Base-by-base conservation (phyloP, 2,797 vertebrate genomes). In the Scleropages formosus region DNA sequence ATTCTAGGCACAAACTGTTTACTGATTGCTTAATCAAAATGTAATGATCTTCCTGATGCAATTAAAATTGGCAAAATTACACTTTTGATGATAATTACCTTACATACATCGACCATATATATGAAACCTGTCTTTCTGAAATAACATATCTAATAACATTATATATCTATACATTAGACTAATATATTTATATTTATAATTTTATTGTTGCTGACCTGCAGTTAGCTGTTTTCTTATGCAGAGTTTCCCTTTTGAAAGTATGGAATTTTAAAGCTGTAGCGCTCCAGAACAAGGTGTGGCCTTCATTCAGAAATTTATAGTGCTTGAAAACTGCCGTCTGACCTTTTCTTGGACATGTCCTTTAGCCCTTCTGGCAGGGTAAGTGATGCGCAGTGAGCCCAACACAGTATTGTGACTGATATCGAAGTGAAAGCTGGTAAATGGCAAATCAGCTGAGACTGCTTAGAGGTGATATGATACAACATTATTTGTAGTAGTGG, bases 391-490 rank as follows among this genome's bases (percentile, higher is more conserved):
- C 22, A 44, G 68, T 46, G 24, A 4, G n/a, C 73, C 20, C 24
- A 4, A 18, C n/a, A 39, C 12, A 2, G 7, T 15, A 12, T 22
- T 53, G 3, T 27, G 20, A 58, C 59, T 24, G 62, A 49, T 65
- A 39, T 65, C 70, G 20, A 27, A 22, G 39, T 47, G 16, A 13
- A 8, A 72, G 61, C 63, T 18, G 27, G 24, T 64, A 65, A 78
- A 77, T 59, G 59, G 39, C 67, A 75, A 73, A 77, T 78, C 68
- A 53, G 73, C 77, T 72, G 31, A 51, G 66, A 71, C 60, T 26
- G 9, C 75, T 77, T 44, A 13, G 59, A 67, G 56, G 75, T 78
- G 78, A 80, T 80, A 72, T 66, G 74, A 80, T 80, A 73, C 53
- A 73, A 80, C 20, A 61, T 74, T 78, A 77, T 80, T 76, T 75